Base-by-base conservation (phyloP, 1,140 invertebrate species). In the Euura saliciscinereae region DNA sequence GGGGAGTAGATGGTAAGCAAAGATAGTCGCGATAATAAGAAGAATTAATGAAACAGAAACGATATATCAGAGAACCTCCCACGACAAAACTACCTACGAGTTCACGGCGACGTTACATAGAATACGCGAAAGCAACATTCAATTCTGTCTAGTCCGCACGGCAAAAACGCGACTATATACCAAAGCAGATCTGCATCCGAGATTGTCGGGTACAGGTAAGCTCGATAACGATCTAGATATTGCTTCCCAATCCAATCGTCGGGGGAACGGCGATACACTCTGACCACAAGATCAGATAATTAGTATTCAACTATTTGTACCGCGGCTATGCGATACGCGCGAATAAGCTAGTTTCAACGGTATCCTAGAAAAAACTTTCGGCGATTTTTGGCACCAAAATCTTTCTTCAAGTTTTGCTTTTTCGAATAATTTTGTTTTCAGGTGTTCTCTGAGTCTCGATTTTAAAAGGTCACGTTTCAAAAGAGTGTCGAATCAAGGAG, bases 141-240 rank as follows among this genome's bases (percentile, higher is more conserved):
- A 6, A 59, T 59, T 3, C 6, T 59, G 51, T 59, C 51, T 59
- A n/a, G 51, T n/a, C 51, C 13, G 51, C 13, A n/a, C 28, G 28
- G 28, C 28, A 59, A 59, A 8, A 6, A n/a, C 51, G 51, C 51
- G 51, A 59, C 51, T n/a, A 59, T 8, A 76, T 71, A 28, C 28
- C 28, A 28, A 28, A 28, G 76, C 75, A 75, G 83, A 85, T 85
- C 82, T 76, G 77, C 76, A 75, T 73, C 71, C 73, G 74, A 85
- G 84, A 85, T 85, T 84, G 77, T 76, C 75, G 79, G 77, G 80
- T 78, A 76, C 74, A 79, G 77, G 74, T 72, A 75, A 3, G 66
- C 73, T 77, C 77, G 83, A 85, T 85, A 85, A 79, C 80, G 77
- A 85, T 85, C 84, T 83, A 72, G 79, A 82, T 84, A 83, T 84